phyloP scores from a whole-genome alignment of 35 echinoderm and acorn worm genomes.

The Ophiothrix spiculata region DNA sequence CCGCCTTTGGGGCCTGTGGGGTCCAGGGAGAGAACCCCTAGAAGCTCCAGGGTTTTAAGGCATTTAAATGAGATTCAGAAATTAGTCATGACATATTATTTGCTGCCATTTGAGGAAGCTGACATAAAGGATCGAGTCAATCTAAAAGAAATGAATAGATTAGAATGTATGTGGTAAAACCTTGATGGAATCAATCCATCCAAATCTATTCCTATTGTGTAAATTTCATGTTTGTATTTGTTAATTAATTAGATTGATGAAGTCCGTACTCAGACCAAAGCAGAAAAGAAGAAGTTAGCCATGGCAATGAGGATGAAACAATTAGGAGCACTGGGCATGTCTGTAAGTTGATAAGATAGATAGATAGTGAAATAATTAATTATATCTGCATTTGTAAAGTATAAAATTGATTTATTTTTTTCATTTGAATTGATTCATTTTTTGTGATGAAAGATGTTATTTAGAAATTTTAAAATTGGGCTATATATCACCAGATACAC shows the following conservation, averaged over 20 bases:
- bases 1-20: too few relatives aligned
- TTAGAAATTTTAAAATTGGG: too few relatives aligned
- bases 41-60: too few relatives aligned
- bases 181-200: not conserved
- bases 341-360: conserved; percentile 66
- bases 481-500: too few relatives aligned
- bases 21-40: too few relatives aligned
- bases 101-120: not conserved
- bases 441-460: too few relatives aligned
- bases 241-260: conserved; percentile 73
- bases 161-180: not conserved
- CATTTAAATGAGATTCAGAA: too few relatives aligned
- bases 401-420: too few relatives aligned
- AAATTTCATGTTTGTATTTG: not conserved
- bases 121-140: not conserved
- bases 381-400: too few relatives aligned
- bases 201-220: not conserved
- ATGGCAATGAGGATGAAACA: conserved; percentile 99
- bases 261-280: conserved; percentile 89
- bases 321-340: conserved; percentile 95
- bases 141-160: not conserved
- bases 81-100: too few relatives aligned
- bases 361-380: too few relatives aligned
- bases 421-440: too few relatives aligned
- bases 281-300: conserved; percentile 92